A percentile compares a stretch with the other conserved stretches of the same genome.
These are phyloP conservation scores for Dryobotodes eremita DNA, from an alignment of 2,888 invertebrate genomes.

Conservation along the genomic window DNA sequence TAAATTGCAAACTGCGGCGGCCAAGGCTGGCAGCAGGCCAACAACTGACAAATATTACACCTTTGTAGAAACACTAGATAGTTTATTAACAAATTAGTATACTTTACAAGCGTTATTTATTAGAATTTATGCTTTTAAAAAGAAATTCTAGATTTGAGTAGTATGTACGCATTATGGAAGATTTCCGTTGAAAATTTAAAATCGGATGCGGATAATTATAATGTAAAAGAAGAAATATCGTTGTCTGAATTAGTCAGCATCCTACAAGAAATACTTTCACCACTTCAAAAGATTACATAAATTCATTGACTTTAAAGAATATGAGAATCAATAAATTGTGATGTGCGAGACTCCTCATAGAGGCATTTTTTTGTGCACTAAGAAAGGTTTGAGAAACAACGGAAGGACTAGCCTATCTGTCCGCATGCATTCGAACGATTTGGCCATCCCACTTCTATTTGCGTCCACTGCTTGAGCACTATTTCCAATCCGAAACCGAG, in stretches of 20 bases:
- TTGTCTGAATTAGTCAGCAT: background rate
- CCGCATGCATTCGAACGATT: background rate
- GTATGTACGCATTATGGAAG: no score
- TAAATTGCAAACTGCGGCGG: background rate
- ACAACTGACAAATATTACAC: slow-evolving; percentile 11
- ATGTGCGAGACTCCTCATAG: background rate
- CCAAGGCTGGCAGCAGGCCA: slow-evolving; percentile 21
- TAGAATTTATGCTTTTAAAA: no score
- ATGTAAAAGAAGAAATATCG: background rate
- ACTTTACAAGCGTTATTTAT: background rate
- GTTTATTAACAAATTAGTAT: slow-evolving; percentile 1
- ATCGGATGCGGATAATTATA: background rate
- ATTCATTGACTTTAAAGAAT: background rate
- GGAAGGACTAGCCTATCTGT: background rate
- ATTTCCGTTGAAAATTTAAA: no score
- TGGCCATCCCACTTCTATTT: background rate
- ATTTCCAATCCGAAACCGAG: background rate
- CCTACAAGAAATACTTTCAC: background rate
- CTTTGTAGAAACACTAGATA: slow-evolving; percentile 2
- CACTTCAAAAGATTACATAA: background rate
- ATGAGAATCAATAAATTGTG: background rate
- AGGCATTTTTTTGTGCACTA: background rate
- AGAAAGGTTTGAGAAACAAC: background rate
- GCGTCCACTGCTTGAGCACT: background rate
- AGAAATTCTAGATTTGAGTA: no score